Evolutionary conservation across 92 coral and sea anemone genomes (phyloP), one percentile per base, ranked within the genome.

Genomic region (Porites divaricata): DNA sequence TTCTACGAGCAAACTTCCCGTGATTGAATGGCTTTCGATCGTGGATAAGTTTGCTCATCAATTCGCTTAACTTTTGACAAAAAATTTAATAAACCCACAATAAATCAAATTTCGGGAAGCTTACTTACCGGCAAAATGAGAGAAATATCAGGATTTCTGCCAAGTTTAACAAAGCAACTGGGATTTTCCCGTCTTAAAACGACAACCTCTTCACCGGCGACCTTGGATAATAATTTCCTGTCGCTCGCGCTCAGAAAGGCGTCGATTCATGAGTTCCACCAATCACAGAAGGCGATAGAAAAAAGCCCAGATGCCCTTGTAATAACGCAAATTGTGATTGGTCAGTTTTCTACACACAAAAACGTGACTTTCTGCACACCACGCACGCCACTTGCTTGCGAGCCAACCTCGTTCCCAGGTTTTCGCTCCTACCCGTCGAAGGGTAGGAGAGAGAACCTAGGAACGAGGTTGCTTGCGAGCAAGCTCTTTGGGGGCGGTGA

Each of bases 161-260:
- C 41, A 22, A 9, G 25, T 2, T 14, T 41, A 66, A 9, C 4
- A 1, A 66, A 8, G 16, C 68, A 66, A 24, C 16, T 6, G 45
- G 49, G 70, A 25, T 7, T 22, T 14, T 66, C 45, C 70, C 70
- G 41, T 22, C 25, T 66, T 8, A 1, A 22, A 24, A 15, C 19
- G 13, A 1, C 25, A 21, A 23, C 70, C 13, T 24, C 13, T 9
- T 15, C 69, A 20, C 12, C 28, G 25, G 14, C 12, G 65, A 20
- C 70, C 26, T 22, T 22, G 17, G 35, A 66, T 66, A 66, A 66
- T n/a, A 66, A 66, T 66, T 66, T 66, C 70, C n/a, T 66, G 17
- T 12, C 9, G 21, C 9, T 64, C 26, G 10, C 9, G 21, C 9
- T 64, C 26, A 13, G 11, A 19, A 64, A 22, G 6, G 41, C 70